phyloP scores from a whole-genome alignment of 1,140 invertebrate species.

The Tenebrio molitor region DNA sequence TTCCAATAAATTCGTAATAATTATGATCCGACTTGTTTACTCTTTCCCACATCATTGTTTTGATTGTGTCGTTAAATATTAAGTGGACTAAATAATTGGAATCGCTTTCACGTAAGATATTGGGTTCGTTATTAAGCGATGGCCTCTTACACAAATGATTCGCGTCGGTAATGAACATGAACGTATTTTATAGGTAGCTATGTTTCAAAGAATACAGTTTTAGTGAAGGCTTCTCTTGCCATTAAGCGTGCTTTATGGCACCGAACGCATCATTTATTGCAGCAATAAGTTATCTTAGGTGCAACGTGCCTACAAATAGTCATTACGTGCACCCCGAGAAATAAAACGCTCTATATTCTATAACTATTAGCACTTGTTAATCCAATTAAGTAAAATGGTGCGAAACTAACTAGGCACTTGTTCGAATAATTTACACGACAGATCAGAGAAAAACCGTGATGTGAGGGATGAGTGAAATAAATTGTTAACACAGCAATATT shows the following conservation, averaged over 20 bases:
- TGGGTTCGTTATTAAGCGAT: not conserved
- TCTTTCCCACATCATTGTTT: too few species aligned
- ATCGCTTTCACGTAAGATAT: not conserved
- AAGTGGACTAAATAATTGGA: too few species aligned
- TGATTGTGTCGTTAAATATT: too few species aligned
- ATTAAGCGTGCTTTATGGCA: slow-evolving; percentile 37
- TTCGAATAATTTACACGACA: too few species aligned
- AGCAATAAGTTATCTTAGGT: slow-evolving; percentile 28
- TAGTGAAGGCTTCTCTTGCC: slow-evolving; percentile 14
- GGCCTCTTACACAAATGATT: slow-evolving; percentile 8
- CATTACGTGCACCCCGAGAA: slow-evolving; percentile 43
- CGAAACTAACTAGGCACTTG: too few species aligned
- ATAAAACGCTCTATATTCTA: slow-evolving; percentile 19
- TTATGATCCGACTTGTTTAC: too few species aligned
- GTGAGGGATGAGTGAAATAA: too few species aligned
- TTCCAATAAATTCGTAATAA: too few species aligned
- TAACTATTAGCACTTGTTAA: not conserved
- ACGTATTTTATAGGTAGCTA: slow-evolving; percentile 31
- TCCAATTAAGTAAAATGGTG: not conserved
- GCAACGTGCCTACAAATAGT: slow-evolving; percentile 43
- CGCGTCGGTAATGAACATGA: slow-evolving; percentile 20
- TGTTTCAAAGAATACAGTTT: slow-evolving; percentile 29
- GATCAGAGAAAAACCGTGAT: too few species aligned
- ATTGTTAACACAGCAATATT: too few species aligned
- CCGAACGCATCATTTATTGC: slow-evolving; percentile 35